Conservation (phyloP, 2,797 vertebrate genomes). For the Thripadectes ignobilis region DNA sequence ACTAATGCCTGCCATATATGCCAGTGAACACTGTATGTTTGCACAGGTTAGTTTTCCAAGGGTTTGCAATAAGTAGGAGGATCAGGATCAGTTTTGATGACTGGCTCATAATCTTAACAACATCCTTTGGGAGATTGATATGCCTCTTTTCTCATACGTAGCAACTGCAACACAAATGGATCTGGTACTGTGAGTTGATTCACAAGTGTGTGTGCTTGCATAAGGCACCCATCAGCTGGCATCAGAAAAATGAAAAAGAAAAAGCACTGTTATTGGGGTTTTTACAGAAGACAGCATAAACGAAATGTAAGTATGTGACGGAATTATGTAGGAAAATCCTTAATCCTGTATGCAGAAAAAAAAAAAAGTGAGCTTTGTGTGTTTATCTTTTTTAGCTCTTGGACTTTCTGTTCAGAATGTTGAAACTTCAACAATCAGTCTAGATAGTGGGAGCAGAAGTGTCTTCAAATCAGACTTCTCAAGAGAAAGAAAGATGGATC, state of each 20-base stretch:
- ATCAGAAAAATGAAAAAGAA: not conserved
- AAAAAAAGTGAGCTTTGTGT: not conserved
- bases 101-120: not conserved
- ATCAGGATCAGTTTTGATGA: slow-evolving; percentile 1
- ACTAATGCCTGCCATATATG: not conserved
- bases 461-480: not conserved
- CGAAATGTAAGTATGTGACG: not conserved
- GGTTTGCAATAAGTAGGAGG: not conserved
- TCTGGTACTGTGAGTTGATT: not conserved
- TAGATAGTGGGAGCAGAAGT: not conserved
- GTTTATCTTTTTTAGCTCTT: not conserved
- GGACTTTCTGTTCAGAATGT: not conserved
- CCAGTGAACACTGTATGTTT: not conserved
- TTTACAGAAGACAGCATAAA: not conserved
- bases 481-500: not conserved
- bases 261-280: not conserved
- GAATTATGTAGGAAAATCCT: accelerated
- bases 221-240: not conserved
- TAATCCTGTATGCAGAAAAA: not conserved
- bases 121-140: not conserved
- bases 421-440: not conserved
- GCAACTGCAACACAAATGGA: not conserved
- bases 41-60: not conserved
- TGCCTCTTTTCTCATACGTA: not conserved
- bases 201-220: accelerated